phyloP scores from a whole-genome alignment of 1,140 invertebrate species.

The Heliconius hermathena region DNA sequence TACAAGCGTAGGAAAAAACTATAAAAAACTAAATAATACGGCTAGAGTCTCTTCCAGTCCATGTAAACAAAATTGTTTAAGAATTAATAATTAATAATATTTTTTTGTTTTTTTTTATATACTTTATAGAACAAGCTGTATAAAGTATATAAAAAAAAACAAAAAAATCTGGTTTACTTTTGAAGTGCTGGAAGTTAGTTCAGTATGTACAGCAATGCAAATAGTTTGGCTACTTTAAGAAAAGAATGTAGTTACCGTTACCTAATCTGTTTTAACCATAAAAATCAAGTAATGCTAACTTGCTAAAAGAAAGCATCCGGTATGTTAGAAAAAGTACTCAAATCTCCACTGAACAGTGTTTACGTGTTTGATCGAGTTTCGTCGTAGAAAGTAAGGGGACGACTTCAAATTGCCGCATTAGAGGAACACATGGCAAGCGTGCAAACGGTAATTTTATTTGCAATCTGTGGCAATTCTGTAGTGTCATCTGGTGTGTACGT shows the following conservation, averaged over 20 bases:
- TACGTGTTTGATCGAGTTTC: constrained; percentile 22
- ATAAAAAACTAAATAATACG: too few species aligned
- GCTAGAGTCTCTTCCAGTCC: too few species aligned
- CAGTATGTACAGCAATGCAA: constrained; percentile 6
- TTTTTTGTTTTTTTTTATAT: too few species aligned
- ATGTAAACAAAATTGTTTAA: too few species aligned
- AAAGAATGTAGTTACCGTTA: constrained; percentile 16
- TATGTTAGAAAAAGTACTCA: constrained; percentile 27
- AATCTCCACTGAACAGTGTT: constrained; percentile 14
- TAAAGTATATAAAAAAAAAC: not conserved
- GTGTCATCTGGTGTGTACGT: constrained; percentile 28
- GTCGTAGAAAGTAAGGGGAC: constrained; percentile 31
- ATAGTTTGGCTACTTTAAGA: constrained; percentile 1
- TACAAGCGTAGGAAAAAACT: too few species aligned
- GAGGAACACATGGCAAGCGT: constrained; percentile 34
- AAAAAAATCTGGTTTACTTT: not conserved
- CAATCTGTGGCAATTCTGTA: constrained; percentile 38
- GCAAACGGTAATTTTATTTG: constrained; percentile 41
- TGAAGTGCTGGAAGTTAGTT: not conserved
- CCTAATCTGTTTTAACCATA: constrained; percentile 22
- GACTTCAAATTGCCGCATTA: constrained; percentile 28
- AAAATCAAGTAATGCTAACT: constrained; percentile 17
- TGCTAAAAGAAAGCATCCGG: constrained; percentile 27
- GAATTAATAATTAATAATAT: too few species aligned
- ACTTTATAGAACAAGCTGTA: not conserved